Conservation (phyloP, 1,140 invertebrate species). For the Bilobella aurantiaca region DNA sequence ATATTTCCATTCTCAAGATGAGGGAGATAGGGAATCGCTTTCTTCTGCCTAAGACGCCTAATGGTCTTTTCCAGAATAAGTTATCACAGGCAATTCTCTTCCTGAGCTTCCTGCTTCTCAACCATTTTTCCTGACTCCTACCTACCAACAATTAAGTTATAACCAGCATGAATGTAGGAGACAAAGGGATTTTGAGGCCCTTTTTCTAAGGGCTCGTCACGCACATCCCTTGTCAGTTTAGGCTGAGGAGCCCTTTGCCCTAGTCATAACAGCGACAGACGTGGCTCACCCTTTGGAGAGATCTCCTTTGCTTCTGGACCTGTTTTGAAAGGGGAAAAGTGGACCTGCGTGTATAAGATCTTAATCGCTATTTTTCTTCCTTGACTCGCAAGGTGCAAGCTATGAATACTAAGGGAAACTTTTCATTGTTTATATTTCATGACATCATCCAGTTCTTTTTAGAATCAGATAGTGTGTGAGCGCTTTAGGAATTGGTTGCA, state of each 20-base stretch:
- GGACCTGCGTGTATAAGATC: conserved; percentile 3
- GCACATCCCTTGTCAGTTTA: neutral
- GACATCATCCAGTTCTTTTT: neutral
- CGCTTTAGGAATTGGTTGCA: neutral
- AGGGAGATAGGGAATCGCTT: conserved; percentile 27
- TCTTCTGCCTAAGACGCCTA: conserved; percentile 6
- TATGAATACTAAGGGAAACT: neutral
- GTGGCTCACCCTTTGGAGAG: neutral
- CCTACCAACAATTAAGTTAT: conserved; percentile 6
- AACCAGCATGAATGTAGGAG: neutral
- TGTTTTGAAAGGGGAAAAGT: neutral
- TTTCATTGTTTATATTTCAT: neutral
- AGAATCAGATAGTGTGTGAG: neutral
- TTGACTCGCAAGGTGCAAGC: neutral
- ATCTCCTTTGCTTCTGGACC: conserved; percentile 1
- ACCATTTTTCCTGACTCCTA: neutral
- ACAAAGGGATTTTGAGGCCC: neutral
- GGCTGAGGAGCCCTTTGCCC: neutral
- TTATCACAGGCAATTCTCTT: neutral
- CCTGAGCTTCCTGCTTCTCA: neutral
- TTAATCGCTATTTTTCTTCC: neutral
- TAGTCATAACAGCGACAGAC: neutral
- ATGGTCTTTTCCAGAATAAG: neutral
- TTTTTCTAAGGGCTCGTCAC: neutral
- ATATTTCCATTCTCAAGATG: conserved; percentile 33